phyloP scores from a whole-genome alignment of 1,140 invertebrate genomes.

The Triops cancriformis region DNA sequence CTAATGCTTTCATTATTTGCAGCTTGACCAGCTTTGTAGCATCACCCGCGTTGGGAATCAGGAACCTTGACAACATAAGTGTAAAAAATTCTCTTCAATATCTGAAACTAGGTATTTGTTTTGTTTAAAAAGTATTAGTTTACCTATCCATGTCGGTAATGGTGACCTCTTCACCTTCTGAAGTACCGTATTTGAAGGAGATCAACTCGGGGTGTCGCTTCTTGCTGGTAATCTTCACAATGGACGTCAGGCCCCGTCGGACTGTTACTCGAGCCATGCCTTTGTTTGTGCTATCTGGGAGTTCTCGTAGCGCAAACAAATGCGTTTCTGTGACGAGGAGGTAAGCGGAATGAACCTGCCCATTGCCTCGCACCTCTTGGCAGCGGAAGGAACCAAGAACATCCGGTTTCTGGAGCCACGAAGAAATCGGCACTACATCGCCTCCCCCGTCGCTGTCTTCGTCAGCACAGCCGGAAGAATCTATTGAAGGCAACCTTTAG shows the following conservation, averaged over 20 bases:
- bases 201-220: constrained; percentile 88
- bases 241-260: constrained; percentile 70
- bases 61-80: constrained; percentile 48
- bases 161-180: constrained; percentile 58
- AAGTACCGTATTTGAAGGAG: constrained; percentile 85
- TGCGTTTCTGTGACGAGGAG: constrained; percentile 81
- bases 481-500: constrained; percentile 24
- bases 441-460: constrained; percentile 51
- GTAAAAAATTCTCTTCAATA: background rate
- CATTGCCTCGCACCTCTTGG: constrained; percentile 81
- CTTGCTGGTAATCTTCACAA: constrained; percentile 93
- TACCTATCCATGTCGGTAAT: constrained; percentile 75
- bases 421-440: constrained; percentile 60
- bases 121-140: constrained; percentile 22
- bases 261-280: constrained; percentile 73
- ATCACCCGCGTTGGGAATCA: constrained; percentile 82
- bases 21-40: constrained; percentile 73
- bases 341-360: constrained; percentile 73
- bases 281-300: constrained; percentile 46
- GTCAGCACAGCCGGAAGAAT: constrained; percentile 34
- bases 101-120: background rate
- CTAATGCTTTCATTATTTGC: constrained; percentile 52
- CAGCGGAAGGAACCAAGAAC: constrained; percentile 79
- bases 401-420: constrained; percentile 74
- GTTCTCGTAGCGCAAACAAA: constrained; percentile 75